A percentile compares a stretch with the other conserved stretches of the same genome.
Conservation (phyloP, 2,113 vertebrate genomes). For the Oenanthe oenanthe region DNA sequence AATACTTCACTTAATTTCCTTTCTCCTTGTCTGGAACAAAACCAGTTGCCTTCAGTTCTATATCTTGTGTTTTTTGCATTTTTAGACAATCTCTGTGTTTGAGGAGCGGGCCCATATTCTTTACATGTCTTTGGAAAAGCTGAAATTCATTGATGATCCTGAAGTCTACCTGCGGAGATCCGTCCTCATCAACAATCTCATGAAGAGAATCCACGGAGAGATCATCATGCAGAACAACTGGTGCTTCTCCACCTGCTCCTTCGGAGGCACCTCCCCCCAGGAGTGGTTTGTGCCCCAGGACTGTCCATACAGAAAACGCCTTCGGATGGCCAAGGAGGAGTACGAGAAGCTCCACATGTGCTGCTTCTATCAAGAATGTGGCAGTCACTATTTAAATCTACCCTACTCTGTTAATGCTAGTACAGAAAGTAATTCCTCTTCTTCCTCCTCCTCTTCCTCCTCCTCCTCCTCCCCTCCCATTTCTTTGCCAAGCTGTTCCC, state of each 20-base stretch:
- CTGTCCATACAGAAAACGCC: conserved; percentile 88
- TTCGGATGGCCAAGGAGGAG: conserved; percentile 87
- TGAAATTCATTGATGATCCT: conserved; percentile 94
- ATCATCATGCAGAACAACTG: conserved; percentile 94
- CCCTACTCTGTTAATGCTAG: conserved; percentile 84
- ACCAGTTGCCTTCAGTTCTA: neutral
- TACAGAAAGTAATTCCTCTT: conserved; percentile 72
- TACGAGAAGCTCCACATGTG: conserved; percentile 85
- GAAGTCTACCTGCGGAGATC: conserved; percentile 94
- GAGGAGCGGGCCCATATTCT: conserved; percentile 95
- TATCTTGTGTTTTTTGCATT: neutral
- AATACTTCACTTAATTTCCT: neutral
- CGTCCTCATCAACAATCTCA: conserved; percentile 94
- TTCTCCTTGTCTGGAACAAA: neutral
- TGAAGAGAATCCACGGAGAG: conserved; percentile 90
- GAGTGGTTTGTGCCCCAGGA: conserved; percentile 86
- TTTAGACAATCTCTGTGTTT: conserved; percentile 87
- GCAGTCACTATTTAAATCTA: conserved; percentile 87
- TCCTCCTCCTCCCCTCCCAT: conserved; percentile 66
- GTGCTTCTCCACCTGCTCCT: conserved; percentile 86
- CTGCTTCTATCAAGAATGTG: conserved; percentile 89
- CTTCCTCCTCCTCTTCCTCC: conserved; percentile 54
- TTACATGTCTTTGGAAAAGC: conserved; percentile 95
- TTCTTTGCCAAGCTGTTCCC: conserved; percentile 80
- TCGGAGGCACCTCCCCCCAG: conserved; percentile 72